Evolutionary conservation across 2,888 invertebrate species (phyloP), one percentile per base, ranked within the genome.

Genomic region (Creontiades dilutus): DNA sequence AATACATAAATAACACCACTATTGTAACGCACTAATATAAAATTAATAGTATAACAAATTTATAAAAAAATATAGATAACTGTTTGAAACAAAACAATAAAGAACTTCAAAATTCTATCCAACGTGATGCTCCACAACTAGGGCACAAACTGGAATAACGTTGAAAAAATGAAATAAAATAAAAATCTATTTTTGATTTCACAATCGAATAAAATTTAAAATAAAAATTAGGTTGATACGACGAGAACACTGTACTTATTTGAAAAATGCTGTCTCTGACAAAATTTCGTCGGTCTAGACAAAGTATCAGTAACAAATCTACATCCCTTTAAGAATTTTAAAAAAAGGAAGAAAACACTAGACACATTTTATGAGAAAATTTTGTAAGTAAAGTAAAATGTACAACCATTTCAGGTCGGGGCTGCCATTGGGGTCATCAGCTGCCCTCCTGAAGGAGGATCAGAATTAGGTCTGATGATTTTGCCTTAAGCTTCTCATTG

Each of bases 1-100:
- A 48, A 52, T 47, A 52, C 82, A 82, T 52, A 16, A 52, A 52
- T 52, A 52, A 82, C 55, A 86, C 27, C 37, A 61, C 27, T 85
- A 46, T 16, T 19, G n/a, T n/a, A 57, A 57, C 23, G 68, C 52
- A 84, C 28, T 16, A 9, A 48, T 84, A 55, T 27, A 84, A 84
- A 84, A 57, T 37, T 37, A 37, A 37, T 37, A 28, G 52, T 23
- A 27, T 84, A 84, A 84, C 84, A 84, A 84, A 84, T 84, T 52
- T 82, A 27, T 55, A 84, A 28, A 84, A 46, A 84, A 84, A 52
- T 52, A 84, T 84, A 28, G 28, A 84, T 47, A 84, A 28, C 0
- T 47, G 78, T 46, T 78, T 46, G 47, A 78, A 78, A 78, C 78
- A 78, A 78, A 78, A 78, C 68, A 68, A 68, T 23, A 68, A 13